phyloP scores from a whole-genome alignment of 2,113 vertebrate genomes.

The Heterocephalus glaber region DNA sequence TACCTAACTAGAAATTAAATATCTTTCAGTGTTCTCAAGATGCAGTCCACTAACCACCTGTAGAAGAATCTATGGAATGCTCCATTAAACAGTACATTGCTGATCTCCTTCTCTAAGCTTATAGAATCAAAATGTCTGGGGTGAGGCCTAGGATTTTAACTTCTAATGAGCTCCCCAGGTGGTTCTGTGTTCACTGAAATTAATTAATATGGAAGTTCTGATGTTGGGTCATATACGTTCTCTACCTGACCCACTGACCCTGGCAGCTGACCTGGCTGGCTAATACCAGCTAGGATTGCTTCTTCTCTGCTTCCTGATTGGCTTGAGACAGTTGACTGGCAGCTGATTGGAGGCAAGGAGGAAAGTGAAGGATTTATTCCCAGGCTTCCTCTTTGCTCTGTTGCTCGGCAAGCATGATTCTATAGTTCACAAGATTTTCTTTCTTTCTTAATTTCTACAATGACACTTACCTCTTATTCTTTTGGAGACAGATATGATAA shows the following conservation, averaged over 20 bases:
- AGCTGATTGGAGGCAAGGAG: not conserved
- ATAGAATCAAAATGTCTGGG: not conserved
- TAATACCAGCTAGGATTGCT: not conserved
- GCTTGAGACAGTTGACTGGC: not conserved
- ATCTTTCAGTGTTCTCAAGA: slow-evolving; percentile 3
- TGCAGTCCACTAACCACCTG: not conserved
- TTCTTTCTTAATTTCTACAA: not conserved
- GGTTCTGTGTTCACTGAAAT: not conserved
- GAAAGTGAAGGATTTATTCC: not conserved
- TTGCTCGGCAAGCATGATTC: not conserved
- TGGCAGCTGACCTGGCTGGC: not conserved
- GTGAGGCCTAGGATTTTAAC: not conserved
- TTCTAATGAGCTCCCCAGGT: not conserved
- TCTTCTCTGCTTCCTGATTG: not conserved
- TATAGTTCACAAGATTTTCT: not conserved
- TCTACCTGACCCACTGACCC: not conserved
- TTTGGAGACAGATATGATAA: not conserved
- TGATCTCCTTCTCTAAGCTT: not conserved
- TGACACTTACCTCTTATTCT: not conserved
- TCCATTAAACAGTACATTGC: not conserved
- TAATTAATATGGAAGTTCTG: not conserved
- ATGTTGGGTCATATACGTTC: not conserved
- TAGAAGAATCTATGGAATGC: not conserved
- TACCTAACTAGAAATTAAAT: slow-evolving; percentile 17
- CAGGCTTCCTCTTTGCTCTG: not conserved